Evolutionary conservation across 2,888 invertebrate species (phyloP), one percentile per base, ranked within the genome.

Genomic region (Eilema depressum): DNA sequence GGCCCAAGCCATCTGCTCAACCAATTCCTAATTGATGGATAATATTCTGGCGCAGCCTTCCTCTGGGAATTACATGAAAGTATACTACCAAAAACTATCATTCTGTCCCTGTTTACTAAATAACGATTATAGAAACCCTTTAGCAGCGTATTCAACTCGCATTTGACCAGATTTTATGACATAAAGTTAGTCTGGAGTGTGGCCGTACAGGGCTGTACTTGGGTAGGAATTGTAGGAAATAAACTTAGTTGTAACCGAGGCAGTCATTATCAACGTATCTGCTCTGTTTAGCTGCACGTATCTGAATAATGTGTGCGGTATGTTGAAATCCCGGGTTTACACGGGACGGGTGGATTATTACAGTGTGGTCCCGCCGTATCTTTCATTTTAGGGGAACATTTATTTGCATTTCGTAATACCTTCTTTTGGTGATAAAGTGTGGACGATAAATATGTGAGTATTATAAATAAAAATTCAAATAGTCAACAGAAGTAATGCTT

Each of bases 81-180:
- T 20, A 53, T 30, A 53, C 28, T 8, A 12, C 2, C 12, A 56
- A 17, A 47, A 53, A 25, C 12, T 26, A 59, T 25, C n/a, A 11
- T 11, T 11, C 12, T 0, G 20, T 28, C 5, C 5, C 20, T 1
- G 65, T 57, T 20, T 57, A 33, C 10, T 14, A 25, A 33, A 57
- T 37, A 56, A 23, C 28, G 20, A 47, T 60, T 56, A 64, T 47
- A 20, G 12, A 41, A 30, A 57, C 30, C 20, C 28, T 59, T 20
- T 17, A 5, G 10, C 26, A 37, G 7, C 25, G 26, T 28, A 26
- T 33, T 64, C 30, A 59, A 47, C 63, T 28, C 25, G 20, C 25
- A 69, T 53, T 68, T 64, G 33, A 60, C 30, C 82, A 75, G 78
- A 81, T 81, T 75, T 78, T 78, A 81, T 68, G 72, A 71, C 71